Base-by-base conservation (phyloP, 2,113 vertebrate genomes). In the Oreochromis aureus region DNA sequence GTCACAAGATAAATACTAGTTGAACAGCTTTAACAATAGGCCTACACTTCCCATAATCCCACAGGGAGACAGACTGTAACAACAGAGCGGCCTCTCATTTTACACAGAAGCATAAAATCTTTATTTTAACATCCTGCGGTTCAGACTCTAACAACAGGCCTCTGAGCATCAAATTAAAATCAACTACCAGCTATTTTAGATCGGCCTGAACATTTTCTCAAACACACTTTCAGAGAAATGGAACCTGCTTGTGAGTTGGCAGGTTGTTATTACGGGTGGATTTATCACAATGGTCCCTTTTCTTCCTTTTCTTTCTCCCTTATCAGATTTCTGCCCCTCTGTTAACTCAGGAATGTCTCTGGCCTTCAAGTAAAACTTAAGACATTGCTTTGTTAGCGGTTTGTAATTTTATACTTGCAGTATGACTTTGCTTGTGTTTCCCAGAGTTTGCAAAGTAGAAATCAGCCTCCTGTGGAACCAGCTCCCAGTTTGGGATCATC, bases 31-130 rank as follows among this genome's bases (percentile, higher is more conserved):
- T 78, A 89, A 89, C 91, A 86, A 91, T 54, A 84, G 78, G 80
- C 87, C 86, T 91, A 89, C 89, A 87, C 24, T 85, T 89, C 89
- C 89, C 89, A 92, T 59, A 69, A 92, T 94, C 79, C 89, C 83
- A n/a, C 66, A 69, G 88, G 87, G 53, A 41, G 53, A 16, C 5
- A 6, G 22, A 34, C 24, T 48, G 71, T 6, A 48, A 44, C 24
- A 48, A 48, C 71, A 30, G 41, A 27, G 13, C 0, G 0, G 71
- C 71, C 71, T 51, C 71, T 78, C 44, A 51, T 51, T 78, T 81
- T 8, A 59, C 69, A 76, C 22, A 3, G 53, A 59, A 44, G 22
- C 61, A 80, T 69, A 53, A 85, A 89, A 82, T 4, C 27, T 24
- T 85, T 81, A 79, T 86, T 85, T 87, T 69, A 58, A 88, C 41